A percentile compares a stretch with the other conserved stretches of the same genome.
phyloP scores from a whole-genome alignment of 2,113 vertebrate genomes.

The Sterrhoptilus dennistouni region DNA sequence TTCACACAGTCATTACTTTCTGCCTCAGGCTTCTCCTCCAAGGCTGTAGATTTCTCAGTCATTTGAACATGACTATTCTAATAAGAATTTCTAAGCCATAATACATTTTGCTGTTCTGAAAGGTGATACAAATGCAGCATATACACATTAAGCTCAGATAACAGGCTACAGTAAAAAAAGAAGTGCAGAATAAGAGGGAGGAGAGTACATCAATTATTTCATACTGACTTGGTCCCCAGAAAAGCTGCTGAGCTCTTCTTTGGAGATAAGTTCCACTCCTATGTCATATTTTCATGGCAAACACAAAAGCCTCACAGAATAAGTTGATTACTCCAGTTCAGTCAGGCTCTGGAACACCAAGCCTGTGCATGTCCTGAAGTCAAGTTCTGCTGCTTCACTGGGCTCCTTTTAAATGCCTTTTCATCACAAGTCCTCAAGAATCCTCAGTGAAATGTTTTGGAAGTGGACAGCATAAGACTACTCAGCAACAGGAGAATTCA shows the following conservation, averaged over 20 bases:
- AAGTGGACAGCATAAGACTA: background rate
- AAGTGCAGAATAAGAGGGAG: background rate
- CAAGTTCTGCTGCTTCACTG: background rate
- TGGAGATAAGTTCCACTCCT: background rate
- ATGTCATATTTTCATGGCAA: background rate
- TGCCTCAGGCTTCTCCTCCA: background rate
- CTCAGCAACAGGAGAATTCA: background rate
- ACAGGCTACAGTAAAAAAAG: background rate
- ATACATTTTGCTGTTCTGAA: background rate
- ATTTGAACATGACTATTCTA: background rate
- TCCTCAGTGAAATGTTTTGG: background rate
- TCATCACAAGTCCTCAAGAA: rapidly evolving
- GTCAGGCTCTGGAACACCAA: background rate
- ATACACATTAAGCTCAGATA: background rate
- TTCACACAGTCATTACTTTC: background rate
- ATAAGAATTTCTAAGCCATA: background rate
- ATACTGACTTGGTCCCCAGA: background rate
- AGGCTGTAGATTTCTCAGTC: background rate
- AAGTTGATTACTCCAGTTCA: rapidly evolving
- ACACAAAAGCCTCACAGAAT: background rate
- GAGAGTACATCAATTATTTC: background rate
- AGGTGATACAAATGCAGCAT: rapidly evolving
- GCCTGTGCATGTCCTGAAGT: rapidly evolving
- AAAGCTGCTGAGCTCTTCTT: background rate
- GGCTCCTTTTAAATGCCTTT: background rate